Evolutionary conservation across 2,797 vertebrate genomes (phyloP).

Genomic region (Sebastes iracundus): DNA sequence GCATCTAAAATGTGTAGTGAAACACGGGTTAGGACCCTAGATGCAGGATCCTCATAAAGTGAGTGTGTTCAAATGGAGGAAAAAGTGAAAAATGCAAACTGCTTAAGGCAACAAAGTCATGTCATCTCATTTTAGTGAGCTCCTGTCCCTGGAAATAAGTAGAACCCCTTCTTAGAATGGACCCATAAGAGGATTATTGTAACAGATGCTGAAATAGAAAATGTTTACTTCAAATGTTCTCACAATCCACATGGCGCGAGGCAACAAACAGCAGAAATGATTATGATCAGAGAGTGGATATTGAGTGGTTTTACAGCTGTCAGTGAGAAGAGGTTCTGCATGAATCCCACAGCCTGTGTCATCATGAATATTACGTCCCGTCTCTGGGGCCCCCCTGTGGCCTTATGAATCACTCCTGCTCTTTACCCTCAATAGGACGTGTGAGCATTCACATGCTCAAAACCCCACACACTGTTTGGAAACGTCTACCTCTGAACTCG

Average conservation of each 20-base stretch:
- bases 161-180: slow-evolving; percentile 12
- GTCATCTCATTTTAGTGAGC: slow-evolving; percentile 9
- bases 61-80: background rate
- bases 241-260: background rate
- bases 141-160: slow-evolving; percentile 26
- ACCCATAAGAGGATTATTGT: slow-evolving; percentile 26
- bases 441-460: slow-evolving; percentile 17
- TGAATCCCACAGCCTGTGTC: slow-evolving; percentile 10
- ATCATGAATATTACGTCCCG: slow-evolving; percentile 45
- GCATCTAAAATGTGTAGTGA: background rate
- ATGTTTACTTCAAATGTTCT: slow-evolving; percentile 15
- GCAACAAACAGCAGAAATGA: background rate
- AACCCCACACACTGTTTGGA: background rate
- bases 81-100: background rate
- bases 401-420: slow-evolving; percentile 68
- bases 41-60: background rate
- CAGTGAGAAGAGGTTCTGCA: background rate
- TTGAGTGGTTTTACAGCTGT: background rate
- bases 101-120: slow-evolving; percentile 28
- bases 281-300: background rate
- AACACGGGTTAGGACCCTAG: background rate
- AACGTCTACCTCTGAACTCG: slow-evolving; percentile 20
- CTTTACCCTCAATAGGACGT: slow-evolving; percentile 15
- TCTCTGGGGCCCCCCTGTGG: slow-evolving; percentile 85
- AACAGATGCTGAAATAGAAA: slow-evolving; percentile 27